Base-by-base conservation (phyloP, 2,888 invertebrate species). In the Trichopria drosophilae region DNA sequence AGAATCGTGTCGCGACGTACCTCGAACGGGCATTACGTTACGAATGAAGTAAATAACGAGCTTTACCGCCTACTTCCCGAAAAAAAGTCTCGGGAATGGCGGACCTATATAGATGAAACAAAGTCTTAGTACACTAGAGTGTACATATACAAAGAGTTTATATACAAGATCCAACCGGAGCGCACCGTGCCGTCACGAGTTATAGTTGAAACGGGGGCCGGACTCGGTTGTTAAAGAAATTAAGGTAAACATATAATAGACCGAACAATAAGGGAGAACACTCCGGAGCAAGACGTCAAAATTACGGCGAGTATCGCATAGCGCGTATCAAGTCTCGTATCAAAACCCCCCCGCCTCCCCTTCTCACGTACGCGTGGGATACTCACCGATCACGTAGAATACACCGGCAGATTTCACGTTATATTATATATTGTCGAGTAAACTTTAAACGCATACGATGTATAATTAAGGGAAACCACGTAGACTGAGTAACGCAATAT, bases 401-500 rank as follows among this genome's bases (percentile, higher is more conserved):
- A n/a, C n/a, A n/a, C n/a, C n/a, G n/a, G n/a, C n/a, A n/a, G n/a
- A n/a, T n/a, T n/a, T n/a, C n/a, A n/a, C n/a, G n/a, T n/a, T n/a
- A n/a, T n/a, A 50, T 53, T 53, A 59, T 47, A 56, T 53, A 53
- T 53, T 57, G 46, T 46, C 48, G 52, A 59, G 58, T 47, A 20
- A 54, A 39, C 35, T 36, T 34, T 43, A 51, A 31, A 55, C 31
- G 41, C 41, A 57, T 62, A 60, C 58, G 53, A 60, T 61, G 66
- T 62, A 66, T 70, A 71, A 46, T 55, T 54, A 55, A 72, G 71
- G 68, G 58, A 75, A n/a, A 73, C 69, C 71, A 69, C 69, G 73
- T 73, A 75, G 74, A 75, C 74, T 75, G 74, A 75, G 70, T 67
- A 69, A 72, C 74, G 74, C 74, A 73, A 75, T 74, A 74, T 66